Base-by-base conservation (phyloP, 2,888 invertebrate species). In the Heteromyza rotundicornis region DNA sequence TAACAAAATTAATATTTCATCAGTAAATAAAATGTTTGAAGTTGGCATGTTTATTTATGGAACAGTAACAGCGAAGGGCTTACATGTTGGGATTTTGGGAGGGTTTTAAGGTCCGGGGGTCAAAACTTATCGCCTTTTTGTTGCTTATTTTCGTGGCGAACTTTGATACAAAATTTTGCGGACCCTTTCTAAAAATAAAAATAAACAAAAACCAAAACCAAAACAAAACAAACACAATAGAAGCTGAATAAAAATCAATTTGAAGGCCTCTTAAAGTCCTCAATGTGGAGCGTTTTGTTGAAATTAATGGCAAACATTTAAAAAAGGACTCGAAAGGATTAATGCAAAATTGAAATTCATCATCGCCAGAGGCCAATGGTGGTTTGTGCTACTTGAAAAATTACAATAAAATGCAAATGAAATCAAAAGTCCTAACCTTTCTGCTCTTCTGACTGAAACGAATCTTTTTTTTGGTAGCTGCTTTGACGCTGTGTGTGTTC, bases 391-490 rank as follows among this genome's bases (percentile, higher is more conserved):
- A 5, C 16, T 40, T 40, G 40, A 40, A 40, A 40, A 40, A 40
- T 40, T 40, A n/a, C 16, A 40, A 40, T 40, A 40, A 40, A 40
- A 40, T 40, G 40, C 40, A 40, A 40, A 40, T 40, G 14, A 40
- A 40, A 40, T 40, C 40, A n/a, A 40, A 40, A 40, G 40, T 40
- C 40, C 40, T 40, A n/a, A 40, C 40, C 40, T 40, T 7, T 40
- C 7, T 7, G 7, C 10, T 10, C 27, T 27, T 27, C 10, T 10
- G 27, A 10, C 27, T 10, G 7, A 27, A 10, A 27, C 5, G 27
- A 7, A 10, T 27, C 27, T 7, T 5, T 27, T 27, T 27, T 5
- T 27, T 27, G 27, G 27, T 27, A 27, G 27, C 27, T 40, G 40
- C 40, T 40, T n/a, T 40, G n/a, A n/a, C n/a, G n/a, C n/a, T n/a